Evolutionary conservation across 1,140 invertebrate genomes (phyloP).

Genomic region (Samia ricini): DNA sequence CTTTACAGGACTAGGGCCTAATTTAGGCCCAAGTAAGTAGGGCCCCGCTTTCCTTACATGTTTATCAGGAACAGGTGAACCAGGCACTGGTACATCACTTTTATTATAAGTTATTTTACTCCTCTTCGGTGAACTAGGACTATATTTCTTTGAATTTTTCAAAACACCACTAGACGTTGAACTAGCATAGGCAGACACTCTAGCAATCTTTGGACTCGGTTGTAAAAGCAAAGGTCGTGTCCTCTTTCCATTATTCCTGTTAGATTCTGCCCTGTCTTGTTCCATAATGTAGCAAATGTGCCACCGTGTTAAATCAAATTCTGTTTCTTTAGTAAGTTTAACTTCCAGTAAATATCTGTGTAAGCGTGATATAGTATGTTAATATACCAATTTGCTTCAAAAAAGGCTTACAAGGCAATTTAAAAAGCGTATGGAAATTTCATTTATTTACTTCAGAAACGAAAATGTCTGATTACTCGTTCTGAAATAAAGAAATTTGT

Average conservation of each 20-base stretch:
- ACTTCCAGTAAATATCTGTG: background rate
- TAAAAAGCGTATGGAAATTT: slow-evolving; percentile 7
- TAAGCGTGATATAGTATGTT: background rate
- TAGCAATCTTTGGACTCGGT: slow-evolving; percentile 62
- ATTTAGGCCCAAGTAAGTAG: slow-evolving; percentile 84
- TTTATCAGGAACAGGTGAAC: slow-evolving; percentile 69
- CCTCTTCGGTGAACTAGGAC: slow-evolving; percentile 41
- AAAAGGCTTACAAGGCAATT: background rate
- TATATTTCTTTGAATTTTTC: slow-evolving; percentile 53
- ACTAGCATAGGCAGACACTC: slow-evolving; percentile 49
- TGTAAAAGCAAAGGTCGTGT: slow-evolving; percentile 68
- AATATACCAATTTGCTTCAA: background rate
- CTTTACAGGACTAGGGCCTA: slow-evolving; percentile 87
- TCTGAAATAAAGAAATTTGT: background rate
- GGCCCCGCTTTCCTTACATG: slow-evolving; percentile 80
- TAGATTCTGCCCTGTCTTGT: slow-evolving; percentile 59
- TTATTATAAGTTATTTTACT: slow-evolving; percentile 49
- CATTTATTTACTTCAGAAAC: slow-evolving; percentile 35
- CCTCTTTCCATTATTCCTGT: slow-evolving; percentile 64
- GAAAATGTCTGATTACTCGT: slow-evolving; percentile 30
- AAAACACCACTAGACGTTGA: slow-evolving; percentile 47
- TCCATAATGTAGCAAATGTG: slow-evolving; percentile 50
- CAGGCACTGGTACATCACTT: slow-evolving; percentile 58
- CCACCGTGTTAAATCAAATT: background rate
- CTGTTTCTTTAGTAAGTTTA: background rate